Evolutionary conservation across 2,113 vertebrate genomes (phyloP).

Genomic region (Scolopax mira): DNA sequence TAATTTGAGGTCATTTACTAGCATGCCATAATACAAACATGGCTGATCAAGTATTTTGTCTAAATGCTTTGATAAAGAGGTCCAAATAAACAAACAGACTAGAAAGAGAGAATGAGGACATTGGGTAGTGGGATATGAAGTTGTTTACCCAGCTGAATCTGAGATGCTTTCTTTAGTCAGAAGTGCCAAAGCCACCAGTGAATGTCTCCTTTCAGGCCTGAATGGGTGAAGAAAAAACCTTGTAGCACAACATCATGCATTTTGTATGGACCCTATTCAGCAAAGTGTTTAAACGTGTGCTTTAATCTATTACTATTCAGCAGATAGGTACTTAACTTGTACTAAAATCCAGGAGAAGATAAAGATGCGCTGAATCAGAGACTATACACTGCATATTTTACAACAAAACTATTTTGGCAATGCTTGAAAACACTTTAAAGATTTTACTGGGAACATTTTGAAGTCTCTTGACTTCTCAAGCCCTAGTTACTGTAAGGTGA

Average conservation of each 20-base stretch:
- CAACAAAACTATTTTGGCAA: neutral
- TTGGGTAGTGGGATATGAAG: neutral
- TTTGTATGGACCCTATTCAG: neutral
- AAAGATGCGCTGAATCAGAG: neutral
- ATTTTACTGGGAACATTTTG: neutral
- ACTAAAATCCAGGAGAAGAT: neutral
- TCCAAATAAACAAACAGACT: neutral
- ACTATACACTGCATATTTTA: neutral
- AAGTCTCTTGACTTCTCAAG: neutral
- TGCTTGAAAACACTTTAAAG: neutral
- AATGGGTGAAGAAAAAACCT: neutral
- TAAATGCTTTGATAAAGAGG: neutral
- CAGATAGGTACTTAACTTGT: neutral
- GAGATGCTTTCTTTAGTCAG: neutral
- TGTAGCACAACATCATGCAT: neutral
- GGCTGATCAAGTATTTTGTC: neutral
- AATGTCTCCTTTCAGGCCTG: neutral
- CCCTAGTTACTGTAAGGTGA: neutral
- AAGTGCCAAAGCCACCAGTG: neutral
- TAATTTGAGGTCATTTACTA: constrained; percentile 7
- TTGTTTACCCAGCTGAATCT: neutral
- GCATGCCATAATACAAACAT: neutral
- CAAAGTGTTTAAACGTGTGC: neutral
- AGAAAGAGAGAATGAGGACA: neutral
- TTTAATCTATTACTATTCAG: constrained; percentile 23